Percentiles rank a stretch among this genome's conserved stretches.
These are phyloP conservation scores for Pemphigus obesinymphae DNA, from an alignment of 1,140 invertebrate species.

Conservation along the genomic window DNA sequence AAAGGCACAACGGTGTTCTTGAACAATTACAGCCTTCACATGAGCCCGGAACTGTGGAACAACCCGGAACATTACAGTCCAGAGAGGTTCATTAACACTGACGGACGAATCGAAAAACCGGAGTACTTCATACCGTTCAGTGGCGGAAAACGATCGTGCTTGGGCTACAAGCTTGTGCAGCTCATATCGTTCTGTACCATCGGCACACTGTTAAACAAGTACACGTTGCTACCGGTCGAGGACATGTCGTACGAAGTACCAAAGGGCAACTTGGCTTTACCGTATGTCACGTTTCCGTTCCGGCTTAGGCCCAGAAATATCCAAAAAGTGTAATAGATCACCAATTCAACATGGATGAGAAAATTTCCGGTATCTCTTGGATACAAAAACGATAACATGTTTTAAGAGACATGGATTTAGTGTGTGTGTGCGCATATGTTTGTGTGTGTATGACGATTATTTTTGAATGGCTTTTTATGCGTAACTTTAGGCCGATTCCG, in stretches of 20 bases:
- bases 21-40: conserved; percentile 82
- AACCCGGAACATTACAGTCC: conserved; percentile 67
- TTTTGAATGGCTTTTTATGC: too few relatives aligned
- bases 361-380: too few relatives aligned
- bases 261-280: conserved; percentile 48
- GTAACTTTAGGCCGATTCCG: neutral
- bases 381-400: neutral
- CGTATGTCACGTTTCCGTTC: conserved; percentile 47
- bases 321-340: neutral
- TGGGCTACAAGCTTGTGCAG: conserved; percentile 79
- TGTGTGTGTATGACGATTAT: neutral
- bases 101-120: conserved; percentile 51
- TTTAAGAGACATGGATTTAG: neutral
- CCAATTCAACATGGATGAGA: neutral
- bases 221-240: conserved; percentile 43
- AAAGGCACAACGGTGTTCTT: conserved; percentile 80
- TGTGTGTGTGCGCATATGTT: neutral
- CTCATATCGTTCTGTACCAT: conserved; percentile 69
- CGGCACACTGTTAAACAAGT: conserved; percentile 59
- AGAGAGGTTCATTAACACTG: conserved; percentile 63
- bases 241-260: conserved; percentile 45
- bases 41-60: conserved; percentile 67
- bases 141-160: conserved; percentile 78
- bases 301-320: conserved; percentile 42
- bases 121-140: conserved; percentile 81